Conservation (phyloP, 2,888 invertebrate species). For the Tiliacea aurago region DNA sequence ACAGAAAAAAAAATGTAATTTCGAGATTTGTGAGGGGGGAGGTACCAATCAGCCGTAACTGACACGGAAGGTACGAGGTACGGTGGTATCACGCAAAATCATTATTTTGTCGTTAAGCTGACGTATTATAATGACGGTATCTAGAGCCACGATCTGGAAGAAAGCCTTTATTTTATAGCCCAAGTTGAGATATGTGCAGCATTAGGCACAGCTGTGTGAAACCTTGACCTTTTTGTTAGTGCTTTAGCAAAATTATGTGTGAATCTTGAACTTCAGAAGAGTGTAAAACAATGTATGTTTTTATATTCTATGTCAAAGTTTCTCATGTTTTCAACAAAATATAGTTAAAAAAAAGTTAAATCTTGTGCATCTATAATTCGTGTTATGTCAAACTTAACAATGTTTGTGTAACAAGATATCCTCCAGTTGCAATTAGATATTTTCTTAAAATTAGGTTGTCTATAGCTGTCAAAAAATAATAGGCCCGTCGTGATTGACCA, state of each 20-base stretch:
- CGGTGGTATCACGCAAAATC: conserved; percentile 87
- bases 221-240: conserved; percentile 40
- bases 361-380: neutral
- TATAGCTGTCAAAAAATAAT: no score
- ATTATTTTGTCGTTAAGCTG: conserved; percentile 89
- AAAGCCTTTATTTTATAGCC: conserved; percentile 72
- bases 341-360: neutral
- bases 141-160: conserved; percentile 75
- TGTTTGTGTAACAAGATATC: neutral
- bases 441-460: conserved; percentile 1
- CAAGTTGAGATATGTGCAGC: conserved; percentile 51
- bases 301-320: neutral
- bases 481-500: no score
- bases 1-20: conserved; percentile 86
- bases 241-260: conserved; percentile 19
- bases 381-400: neutral
- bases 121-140: conserved; percentile 82
- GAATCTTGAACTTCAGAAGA: conserved; percentile 26
- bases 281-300: neutral
- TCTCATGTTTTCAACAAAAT: neutral
- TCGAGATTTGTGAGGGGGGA: conserved; percentile 84
- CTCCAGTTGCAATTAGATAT: neutral
- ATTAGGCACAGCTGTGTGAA: conserved; percentile 50
- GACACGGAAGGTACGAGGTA: conserved; percentile 89
- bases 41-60: conserved; percentile 87